Percentiles rank a stretch among this genome's conserved stretches.
Conservation (phyloP, 2,113 vertebrate species). For the Lutjanus erythropterus region DNA sequence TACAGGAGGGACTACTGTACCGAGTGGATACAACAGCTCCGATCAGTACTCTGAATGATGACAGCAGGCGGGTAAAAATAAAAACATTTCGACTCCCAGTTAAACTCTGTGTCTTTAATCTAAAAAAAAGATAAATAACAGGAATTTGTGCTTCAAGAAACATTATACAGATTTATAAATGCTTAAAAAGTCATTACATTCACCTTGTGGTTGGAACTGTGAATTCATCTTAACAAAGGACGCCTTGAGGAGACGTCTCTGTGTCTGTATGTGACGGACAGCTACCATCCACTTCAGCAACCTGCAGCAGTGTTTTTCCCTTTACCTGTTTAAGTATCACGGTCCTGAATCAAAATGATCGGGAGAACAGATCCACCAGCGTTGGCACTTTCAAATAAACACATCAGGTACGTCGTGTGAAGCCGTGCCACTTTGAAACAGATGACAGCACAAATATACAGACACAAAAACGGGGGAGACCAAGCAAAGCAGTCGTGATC, state of each 20-base stretch:
- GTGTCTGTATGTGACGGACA: slow-evolving; percentile 15
- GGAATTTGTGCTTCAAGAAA: slow-evolving; percentile 74
- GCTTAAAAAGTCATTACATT: slow-evolving; percentile 61
- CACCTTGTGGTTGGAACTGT: slow-evolving; percentile 30
- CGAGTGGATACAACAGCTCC: too few species aligned
- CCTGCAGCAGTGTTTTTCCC: not conserved
- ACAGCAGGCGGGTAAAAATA: too few species aligned
- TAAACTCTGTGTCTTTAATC: slow-evolving; percentile 75
- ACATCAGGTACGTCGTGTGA: slow-evolving; percentile 4
- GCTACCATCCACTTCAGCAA: slow-evolving; percentile 15
- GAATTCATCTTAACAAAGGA: slow-evolving; percentile 14
- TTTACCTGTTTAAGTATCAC: not conserved
- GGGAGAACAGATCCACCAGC: slow-evolving; percentile 1
- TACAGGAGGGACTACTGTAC: too few species aligned
- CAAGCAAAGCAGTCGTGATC: slow-evolving; percentile 8
- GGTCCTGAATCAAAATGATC: not conserved
- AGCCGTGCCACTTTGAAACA: not conserved
- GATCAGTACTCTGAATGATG: too few species aligned
- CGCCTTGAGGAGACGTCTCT: not conserved
- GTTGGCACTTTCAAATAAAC: slow-evolving; percentile 40
- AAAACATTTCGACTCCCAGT: not conserved
- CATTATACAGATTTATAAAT: slow-evolving; percentile 66
- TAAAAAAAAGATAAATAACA: slow-evolving; percentile 73
- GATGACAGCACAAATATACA: slow-evolving; percentile 16
- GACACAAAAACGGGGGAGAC: slow-evolving; percentile 23